Base-by-base conservation (phyloP, 1,140 invertebrate species). In the Monomorium pharaonis region DNA sequence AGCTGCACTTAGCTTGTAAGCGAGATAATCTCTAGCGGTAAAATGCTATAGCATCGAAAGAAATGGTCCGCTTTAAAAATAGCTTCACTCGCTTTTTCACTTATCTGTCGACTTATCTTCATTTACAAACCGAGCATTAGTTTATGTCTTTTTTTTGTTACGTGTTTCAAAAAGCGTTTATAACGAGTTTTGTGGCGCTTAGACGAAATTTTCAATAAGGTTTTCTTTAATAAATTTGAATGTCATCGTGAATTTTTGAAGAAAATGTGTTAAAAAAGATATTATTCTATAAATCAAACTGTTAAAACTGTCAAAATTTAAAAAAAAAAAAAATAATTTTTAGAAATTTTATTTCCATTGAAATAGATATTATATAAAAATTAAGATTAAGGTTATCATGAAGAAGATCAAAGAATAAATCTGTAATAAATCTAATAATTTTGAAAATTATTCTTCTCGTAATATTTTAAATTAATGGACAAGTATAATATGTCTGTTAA, bases 31-130 rank as follows among this genome's bases (percentile, higher is more conserved):
- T 74, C 4, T 74, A 14, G n/a, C 12, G 67, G 24, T 58, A n/a
- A 74, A 74, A 47, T n/a, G 42, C 3, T 18, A 24, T 3, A 27
- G 18, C 12, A 58, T 58, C 24, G 14, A 54, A 74, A 60, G 37
- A 47, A 44, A 44, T 21, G 37, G 5, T 83, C 42, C 51, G 18
- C 67, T 83, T 83, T 83, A 74, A 83, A 81, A 47, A 72, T 81
- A 21, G 7, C 37, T 60, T 60, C 65, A 58, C 44, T 37, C 37
- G 24, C 21, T 58, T 83, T 44, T 30, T 49, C 12, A 24, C 37
- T 44, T 47, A 65, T 65, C 21, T 12, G 37, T 44, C 33, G 10
- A 69, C 18, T 80, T 42, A 58, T 12, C 47, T 10, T 72, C 16
- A 27, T 49, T 58, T 51, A 14, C 37, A 33, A 42, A 70, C 33